Evolutionary conservation across 2,113 vertebrate genomes (phyloP), one percentile per base, ranked within the genome.

Genomic region (Chaetura pelagica): DNA sequence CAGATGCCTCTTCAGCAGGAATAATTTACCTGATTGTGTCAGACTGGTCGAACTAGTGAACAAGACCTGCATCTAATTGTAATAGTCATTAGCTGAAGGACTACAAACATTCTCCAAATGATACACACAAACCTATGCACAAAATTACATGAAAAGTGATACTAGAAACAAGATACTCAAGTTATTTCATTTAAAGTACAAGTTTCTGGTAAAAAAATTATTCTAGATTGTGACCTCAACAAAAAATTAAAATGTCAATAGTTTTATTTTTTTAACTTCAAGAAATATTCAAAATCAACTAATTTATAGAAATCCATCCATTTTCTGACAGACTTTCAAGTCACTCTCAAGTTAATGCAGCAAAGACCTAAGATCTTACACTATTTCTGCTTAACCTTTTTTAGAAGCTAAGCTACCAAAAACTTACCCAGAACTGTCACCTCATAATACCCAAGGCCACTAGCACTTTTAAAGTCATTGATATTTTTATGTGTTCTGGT

Each of bases 401-500:
- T 38, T 16, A 59, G 22, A 84, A 62, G 35, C 22, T 12, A 3
- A 91, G 40, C 71, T 78, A 87, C 12, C 51, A 83, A 55, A 58
- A 17, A 96, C 97, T 98, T 96, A 99, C 99, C 98, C 77, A 99
- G 93, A 91, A 99, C 97, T 16, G 99, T 99, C 64, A 99, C 94
- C 90, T 98, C 97, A 29, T 98, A 99, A 97, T 98, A 98, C 52
- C 98, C 98, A 49, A 95, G 92, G 72, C 96, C 97, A 79, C 71
- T 87, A 23, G 96, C 94, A 35, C 96, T 96, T 52, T 95, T 94
- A 88, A 98, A 90, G 18, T 97, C 40, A 30, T 66, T 67, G 10
- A 94, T 62, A 30, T 66, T 94, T 7, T 92, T 83, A 13, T 91
- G 88, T 54, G 62, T 51, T 14, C 10, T 89, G 51, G 77, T 79